Evolutionary conservation across 1,140 invertebrate genomes (phyloP).

Genomic region (Saxidomus purpurata): DNA sequence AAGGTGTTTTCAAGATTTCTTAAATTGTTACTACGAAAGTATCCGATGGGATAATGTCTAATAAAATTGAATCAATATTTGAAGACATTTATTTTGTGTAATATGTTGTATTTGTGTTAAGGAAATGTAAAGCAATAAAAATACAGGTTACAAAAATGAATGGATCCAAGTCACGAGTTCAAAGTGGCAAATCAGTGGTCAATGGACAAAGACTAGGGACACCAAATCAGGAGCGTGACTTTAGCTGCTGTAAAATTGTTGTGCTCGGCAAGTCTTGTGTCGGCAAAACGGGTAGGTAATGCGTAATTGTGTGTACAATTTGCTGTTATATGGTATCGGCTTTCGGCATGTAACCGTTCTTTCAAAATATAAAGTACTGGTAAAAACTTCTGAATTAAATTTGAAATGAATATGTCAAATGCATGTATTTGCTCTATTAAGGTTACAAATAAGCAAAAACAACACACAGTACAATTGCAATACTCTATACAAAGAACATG

Average conservation of each 20-base stretch:
- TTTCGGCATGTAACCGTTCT: no score
- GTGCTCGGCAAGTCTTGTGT: conserved; percentile 73
- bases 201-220: conserved; percentile 36
- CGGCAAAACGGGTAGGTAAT: conserved; percentile 76
- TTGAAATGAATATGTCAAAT: no score
- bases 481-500: no score
- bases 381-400: no score
- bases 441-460: no score
- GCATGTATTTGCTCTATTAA: no score
- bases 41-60: neutral
- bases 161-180: conserved; percentile 2
- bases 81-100: neutral
- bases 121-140: neutral
- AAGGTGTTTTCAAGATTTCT: no score
- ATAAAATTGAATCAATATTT: neutral
- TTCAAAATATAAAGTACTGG: no score
- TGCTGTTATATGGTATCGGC: no score
- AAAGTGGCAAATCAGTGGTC: neutral
- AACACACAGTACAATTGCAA: no score
- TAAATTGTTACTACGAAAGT: neutral
- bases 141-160: neutral
- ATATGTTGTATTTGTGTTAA: neutral
- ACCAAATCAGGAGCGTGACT: conserved; percentile 41
- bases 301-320: no score
- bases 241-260: conserved; percentile 71